These are phyloP conservation scores for Coregonus ussuriensis DNA, from an alignment of 2,797 vertebrate genomes.

Conservation along the genomic window DNA sequence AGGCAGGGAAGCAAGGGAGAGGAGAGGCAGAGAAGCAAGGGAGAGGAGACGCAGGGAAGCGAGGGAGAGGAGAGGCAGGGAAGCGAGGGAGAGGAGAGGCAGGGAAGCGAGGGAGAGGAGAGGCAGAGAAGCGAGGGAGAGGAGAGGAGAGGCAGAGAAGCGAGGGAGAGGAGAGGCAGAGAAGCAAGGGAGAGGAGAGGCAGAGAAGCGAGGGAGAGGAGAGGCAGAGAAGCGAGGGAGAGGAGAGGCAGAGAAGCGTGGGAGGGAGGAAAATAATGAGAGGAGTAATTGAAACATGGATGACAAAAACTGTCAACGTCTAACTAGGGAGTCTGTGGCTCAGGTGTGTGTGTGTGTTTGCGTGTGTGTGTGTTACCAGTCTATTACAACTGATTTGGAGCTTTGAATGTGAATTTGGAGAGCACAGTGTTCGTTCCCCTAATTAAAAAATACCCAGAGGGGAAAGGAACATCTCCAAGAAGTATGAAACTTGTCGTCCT, in stretches of 20 bases:
- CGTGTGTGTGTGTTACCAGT: slow-evolving; percentile 16
- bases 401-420: slow-evolving; percentile 46
- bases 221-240: background rate
- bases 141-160: background rate
- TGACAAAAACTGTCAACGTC: slow-evolving; percentile 23
- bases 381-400: slow-evolving; percentile 52
- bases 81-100: background rate
- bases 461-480: slow-evolving; percentile 38
- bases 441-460: slow-evolving; percentile 69
- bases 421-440: slow-evolving; percentile 61
- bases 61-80: background rate
- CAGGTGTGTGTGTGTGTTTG: background rate
- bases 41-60: background rate
- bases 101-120: background rate
- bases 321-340: background rate
- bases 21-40: background rate
- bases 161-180: background rate
- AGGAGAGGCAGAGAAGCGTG: background rate
- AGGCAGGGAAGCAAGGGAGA: background rate
- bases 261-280: slow-evolving; percentile 13
- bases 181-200: background rate
- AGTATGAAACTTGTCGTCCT: slow-evolving; percentile 50
- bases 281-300: slow-evolving; percentile 45
- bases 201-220: background rate
- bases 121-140: background rate